Base-by-base conservation (phyloP, 2,113 vertebrate species). In the Phalacrocorax pelagicus region DNA sequence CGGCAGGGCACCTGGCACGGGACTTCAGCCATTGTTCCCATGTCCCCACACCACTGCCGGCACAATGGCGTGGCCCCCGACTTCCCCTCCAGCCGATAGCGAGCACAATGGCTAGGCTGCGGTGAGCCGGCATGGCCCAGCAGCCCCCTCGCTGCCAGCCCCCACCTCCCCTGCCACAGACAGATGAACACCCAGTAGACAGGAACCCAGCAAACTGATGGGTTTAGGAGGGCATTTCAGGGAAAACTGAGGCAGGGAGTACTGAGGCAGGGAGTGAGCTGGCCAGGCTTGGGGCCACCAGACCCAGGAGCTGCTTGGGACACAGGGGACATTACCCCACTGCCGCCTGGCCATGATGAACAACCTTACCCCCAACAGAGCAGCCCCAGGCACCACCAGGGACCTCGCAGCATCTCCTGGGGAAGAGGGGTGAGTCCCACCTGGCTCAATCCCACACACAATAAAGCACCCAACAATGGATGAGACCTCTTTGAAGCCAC, bases 161-260 rank as follows among this genome's bases (percentile, higher is more conserved):
- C 78, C 66, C 69, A 19, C 44, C 18, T 10, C 5, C 44, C 16
- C 75, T 15, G 32, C n/a, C 23, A 15, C 1, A 3, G 69, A 27
- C 0, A 0, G 34, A 65, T 0, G 0, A 77, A 72, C 55, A 54
- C 36, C 12, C 34, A 6, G 17, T 8, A 1, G 26, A 47, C 51
- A 38, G 74, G 3, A 82, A 10, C 32, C 30, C 49, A 7, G 42
- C 12, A 24, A 46, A 63, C 15, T 24, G 14, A n/a, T 13, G 21
- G 23, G 26, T 27, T 61, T 38, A 32, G 26, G 26, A 86, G 59
- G 0, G 0, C 32, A 20, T 36, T 2, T 22, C 13, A 12, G 18
- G 75, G 77, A 21, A 94, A 91, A 89, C 19, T 57, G 58, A 62
- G 67, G 17, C 23, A 12, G 18, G 75, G 77, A 21, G 93, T 89